Evolutionary conservation across 2,797 vertebrate species (phyloP), one percentile per base, ranked within the genome.

Genomic region (Peromyscus aztecus): DNA sequence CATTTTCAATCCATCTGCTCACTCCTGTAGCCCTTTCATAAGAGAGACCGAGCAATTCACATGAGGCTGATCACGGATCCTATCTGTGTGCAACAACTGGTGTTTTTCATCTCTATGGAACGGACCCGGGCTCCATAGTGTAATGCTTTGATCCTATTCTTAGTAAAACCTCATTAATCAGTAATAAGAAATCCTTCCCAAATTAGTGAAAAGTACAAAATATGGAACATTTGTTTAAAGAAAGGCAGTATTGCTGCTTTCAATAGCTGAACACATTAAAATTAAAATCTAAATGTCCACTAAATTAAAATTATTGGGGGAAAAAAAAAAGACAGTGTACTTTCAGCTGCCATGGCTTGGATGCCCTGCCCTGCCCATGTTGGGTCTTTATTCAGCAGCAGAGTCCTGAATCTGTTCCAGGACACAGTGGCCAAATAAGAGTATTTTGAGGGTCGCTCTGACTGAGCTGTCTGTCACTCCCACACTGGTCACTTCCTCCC

Each of bases 151-250:
- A 97, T 96, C 89, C 96, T 98, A 97, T 97, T 97, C 97, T 97
- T 94, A 97, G 96, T 80, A 97, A 97, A 96, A 98, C 83, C 95
- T 98, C 97, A 97, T 97, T 97, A 98, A 98, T 97, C 89, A 96
- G 94, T 96, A 97, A 98, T 94, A 97, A 98, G 96, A 92, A 96
- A 97, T 95, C 91, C 57, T 91, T 77, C 87, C 67, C 89, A 95
- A 97, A 96, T 97, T 97, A 97, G 90, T 88, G 86, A 94, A 95
- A 96, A 96, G 94, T 88, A n/a, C 92, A 97, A 95, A 96, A 96
- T 65, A 96, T n/a, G 88, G 83, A 93, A 91, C 97, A 78, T 91
- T 96, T 97, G 89, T 94, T 95, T 95, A 92, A 96, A 96, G 93
- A 77, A 90, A 34, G n/a, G 76, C 90, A 92, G 67, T 57, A 2